Base-by-base conservation (phyloP, 2,113 vertebrate species). In the Cryptomyrus ogoouensis region DNA sequence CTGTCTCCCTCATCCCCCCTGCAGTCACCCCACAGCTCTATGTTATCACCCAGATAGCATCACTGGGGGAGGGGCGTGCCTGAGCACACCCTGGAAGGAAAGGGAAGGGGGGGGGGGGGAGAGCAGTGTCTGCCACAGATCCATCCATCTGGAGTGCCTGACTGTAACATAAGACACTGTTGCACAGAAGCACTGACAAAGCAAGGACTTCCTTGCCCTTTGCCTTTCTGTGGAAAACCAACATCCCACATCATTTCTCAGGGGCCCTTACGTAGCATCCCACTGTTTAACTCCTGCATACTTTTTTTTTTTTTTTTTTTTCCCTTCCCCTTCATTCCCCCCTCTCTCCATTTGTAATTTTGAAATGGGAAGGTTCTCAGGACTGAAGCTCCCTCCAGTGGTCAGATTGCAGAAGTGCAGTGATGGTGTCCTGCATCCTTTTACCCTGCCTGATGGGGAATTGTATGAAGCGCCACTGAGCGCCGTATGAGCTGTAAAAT, bases 1-100 rank as follows among this genome's bases (percentile, higher is more conserved):
- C 95, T 97, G n/a, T 98, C 98, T 0, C 96, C 98, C 5, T 96
- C 97, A 50, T 96, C 97, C 0, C 95, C 97, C 17, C 95, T 96
- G 86, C 92, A 93, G 93, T 97, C 98, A 0, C 96, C 97, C 0
- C 93, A 95, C 46, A 97, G 97, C 95, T 98, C 98, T 0, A 94
- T 96, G 91, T 95, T 95, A 89, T 44, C 89, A 21, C 77, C 89
- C 89, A 89, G 77, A 83, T 89, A 89, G 35, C 89, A 53, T 24
- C 47, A 21, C 83, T 15, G 24, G 8, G 47, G 53, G 53, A 21
- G 53, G 53, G 83, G 74, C 15, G 35, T 19, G 21, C 10, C 83
- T 27, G 46, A 27, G 83, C 42, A 31, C 24, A n/a, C 12, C 13
- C 27, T 87, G 85, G 85, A 52, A 31, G 50, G 3, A 44, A 24